Percentiles rank a stretch among this genome's conserved stretches.
Evolutionary conservation across 2,888 invertebrate species (phyloP).

Genomic region (Drosophila subsilvestris): DNA sequence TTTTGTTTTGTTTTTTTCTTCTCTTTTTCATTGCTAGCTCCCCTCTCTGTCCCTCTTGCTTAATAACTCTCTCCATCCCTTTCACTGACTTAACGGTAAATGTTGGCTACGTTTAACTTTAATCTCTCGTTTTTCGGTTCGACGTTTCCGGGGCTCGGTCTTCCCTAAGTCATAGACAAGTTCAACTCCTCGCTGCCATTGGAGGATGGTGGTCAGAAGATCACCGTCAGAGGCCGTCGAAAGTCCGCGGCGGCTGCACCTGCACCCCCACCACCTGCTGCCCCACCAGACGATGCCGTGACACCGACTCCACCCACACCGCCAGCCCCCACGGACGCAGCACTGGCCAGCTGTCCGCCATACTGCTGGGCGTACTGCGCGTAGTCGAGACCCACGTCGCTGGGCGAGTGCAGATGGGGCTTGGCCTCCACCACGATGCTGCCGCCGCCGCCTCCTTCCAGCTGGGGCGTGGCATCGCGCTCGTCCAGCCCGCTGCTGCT

Average conservation of each 20-base stretch:
- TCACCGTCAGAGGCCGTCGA: conserved; percentile 84
- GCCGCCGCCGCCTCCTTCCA: conserved; percentile 75
- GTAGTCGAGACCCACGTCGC: conserved; percentile 83
- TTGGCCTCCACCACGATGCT: conserved; percentile 72
- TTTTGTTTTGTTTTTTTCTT: conserved; percentile 13
- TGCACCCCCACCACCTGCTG: conserved; percentile 38
- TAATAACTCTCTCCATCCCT: conserved; percentile 3
- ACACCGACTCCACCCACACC: conserved; percentile 41
- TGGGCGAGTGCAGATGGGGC: conserved; percentile 82
- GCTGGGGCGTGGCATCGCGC: conserved; percentile 83
- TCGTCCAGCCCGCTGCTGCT: conserved; percentile 82
- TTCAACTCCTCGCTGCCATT: conserved; percentile 81
- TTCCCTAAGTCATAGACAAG: conserved; percentile 81
- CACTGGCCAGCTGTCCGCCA: conserved; percentile 72
- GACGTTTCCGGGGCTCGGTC: neutral
- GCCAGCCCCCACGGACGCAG: conserved; percentile 53
- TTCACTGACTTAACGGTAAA: conserved; percentile 66
- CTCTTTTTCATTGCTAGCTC: conserved; percentile 22
- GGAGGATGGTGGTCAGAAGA: conserved; percentile 84
- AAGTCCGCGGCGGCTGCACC: conserved; percentile 80
- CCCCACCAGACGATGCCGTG: conserved; percentile 42
- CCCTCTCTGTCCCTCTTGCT: conserved; percentile 1
- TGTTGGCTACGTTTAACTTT: conserved; percentile 76
- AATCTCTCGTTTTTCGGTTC: conserved; percentile 71
- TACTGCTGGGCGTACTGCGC: conserved; percentile 81